These are phyloP conservation scores for Drosophila histrio DNA, from an alignment of 2,888 invertebrate species.

Conservation along the genomic window DNA sequence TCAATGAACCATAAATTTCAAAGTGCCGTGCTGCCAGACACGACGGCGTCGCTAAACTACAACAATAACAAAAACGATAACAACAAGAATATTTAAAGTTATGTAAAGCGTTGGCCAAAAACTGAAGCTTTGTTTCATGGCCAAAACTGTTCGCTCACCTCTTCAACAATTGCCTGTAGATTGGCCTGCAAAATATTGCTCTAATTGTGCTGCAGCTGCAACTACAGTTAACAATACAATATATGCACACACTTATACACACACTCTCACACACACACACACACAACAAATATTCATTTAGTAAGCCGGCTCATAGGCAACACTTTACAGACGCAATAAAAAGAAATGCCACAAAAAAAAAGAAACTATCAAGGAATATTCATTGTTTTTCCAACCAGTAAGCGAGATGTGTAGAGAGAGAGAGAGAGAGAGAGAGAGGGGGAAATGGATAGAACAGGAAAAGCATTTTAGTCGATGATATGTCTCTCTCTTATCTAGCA, in stretches of 20 bases:
- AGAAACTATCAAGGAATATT: slow-evolving; percentile 61
- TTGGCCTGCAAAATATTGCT: slow-evolving; percentile 26
- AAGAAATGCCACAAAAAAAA: slow-evolving; percentile 44
- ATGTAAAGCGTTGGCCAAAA: slow-evolving; percentile 35
- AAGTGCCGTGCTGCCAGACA: slow-evolving; percentile 73
- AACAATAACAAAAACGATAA: slow-evolving; percentile 15
- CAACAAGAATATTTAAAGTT: slow-evolving; percentile 58
- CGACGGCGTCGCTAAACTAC: slow-evolving; percentile 60
- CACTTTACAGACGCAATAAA: slow-evolving; percentile 60
- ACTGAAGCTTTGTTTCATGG: slow-evolving; percentile 44
- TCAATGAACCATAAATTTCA: slow-evolving; percentile 80
- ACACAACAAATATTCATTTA: slow-evolving; percentile 28
- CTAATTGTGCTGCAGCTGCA: slow-evolving; percentile 51
- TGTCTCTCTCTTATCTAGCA: slow-evolving; percentile 72
- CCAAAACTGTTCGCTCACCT: slow-evolving; percentile 43
- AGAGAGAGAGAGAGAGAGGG: not conserved
- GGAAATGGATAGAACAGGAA: slow-evolving; percentile 31
- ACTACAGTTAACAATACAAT: slow-evolving; percentile 31
- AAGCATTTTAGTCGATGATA: slow-evolving; percentile 70
- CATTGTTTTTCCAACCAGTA: slow-evolving; percentile 48
- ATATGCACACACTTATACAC: slow-evolving; percentile 6
- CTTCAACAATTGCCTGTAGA: slow-evolving; percentile 20
- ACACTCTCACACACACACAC: not conserved
- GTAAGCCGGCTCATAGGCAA: slow-evolving; percentile 54
- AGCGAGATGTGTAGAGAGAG: not conserved